Conservation (phyloP, 2,113 vertebrate species). For the Elachura formosa region DNA sequence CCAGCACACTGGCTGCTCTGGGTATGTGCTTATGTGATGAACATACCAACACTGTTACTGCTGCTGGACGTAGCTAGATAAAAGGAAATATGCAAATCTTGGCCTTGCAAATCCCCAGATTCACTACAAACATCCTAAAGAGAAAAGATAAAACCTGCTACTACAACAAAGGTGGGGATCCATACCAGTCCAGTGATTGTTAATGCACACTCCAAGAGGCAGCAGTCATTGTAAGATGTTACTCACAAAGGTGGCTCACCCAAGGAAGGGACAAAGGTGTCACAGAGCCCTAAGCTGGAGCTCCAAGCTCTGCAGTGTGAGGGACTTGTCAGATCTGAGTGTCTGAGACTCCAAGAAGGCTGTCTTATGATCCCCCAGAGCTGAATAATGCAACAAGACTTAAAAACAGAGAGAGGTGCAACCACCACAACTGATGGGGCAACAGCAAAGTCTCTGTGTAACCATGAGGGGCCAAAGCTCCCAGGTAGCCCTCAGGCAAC, state of each 20-base stretch:
- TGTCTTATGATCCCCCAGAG: neutral
- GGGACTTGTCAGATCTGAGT: neutral
- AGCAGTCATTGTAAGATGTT: neutral
- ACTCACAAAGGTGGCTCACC: neutral
- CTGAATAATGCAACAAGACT: neutral
- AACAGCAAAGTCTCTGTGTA: neutral
- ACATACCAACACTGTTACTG: neutral
- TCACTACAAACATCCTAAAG: neutral
- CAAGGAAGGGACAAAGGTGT: neutral
- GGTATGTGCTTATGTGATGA: neutral
- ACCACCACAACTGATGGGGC: neutral
- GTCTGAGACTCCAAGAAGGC: neutral
- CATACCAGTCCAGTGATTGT: rapidly evolving
- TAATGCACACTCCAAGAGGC: neutral
- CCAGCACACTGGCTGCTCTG: neutral
- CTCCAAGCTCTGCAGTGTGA: neutral
- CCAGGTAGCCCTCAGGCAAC: neutral
- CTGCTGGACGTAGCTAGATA: neutral
- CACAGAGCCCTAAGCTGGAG: neutral
- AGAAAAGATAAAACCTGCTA: neutral
- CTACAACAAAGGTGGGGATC: neutral
- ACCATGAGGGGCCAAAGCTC: rapidly evolving
- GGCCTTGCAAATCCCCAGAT: neutral
- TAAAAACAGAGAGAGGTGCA: neutral
- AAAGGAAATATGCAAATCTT: neutral